A percentile compares a stretch with the other conserved stretches of the same genome.
Evolutionary conservation across 1,140 invertebrate species (phyloP).

Genomic region (Orussus abietinus): DNA sequence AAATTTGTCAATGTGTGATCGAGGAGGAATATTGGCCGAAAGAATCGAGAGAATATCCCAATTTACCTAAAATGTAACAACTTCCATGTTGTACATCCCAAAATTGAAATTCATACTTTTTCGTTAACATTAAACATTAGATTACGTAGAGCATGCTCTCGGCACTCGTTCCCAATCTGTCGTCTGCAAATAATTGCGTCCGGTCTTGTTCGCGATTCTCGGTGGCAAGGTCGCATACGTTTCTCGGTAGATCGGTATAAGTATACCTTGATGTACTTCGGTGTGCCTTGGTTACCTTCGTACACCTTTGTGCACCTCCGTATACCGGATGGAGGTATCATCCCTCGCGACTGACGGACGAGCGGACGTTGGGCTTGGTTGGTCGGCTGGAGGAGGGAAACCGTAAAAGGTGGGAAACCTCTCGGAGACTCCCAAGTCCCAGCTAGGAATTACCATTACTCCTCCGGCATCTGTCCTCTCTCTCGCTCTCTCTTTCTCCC

Average conservation of each 20-base stretch:
- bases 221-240: constrained; percentile 13
- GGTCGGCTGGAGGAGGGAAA: constrained; percentile 7
- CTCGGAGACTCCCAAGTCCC: constrained; percentile 34
- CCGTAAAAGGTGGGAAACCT: constrained; percentile 12
- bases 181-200: no score
- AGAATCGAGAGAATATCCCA: no score
- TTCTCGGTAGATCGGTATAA: constrained; percentile 9
- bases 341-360: constrained; percentile 21
- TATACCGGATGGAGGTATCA: constrained; percentile 19
- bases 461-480: constrained; percentile 33
- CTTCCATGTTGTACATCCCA: no score
- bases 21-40: no score
- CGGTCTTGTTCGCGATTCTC: constrained; percentile 7
- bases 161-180: no score
- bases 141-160: no score
- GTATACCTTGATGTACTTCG: constrained; percentile 14
- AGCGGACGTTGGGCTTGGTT: constrained; percentile 22
- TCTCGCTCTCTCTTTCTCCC: constrained; percentile 12
- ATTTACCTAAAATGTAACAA: no score
- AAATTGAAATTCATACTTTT: no score
- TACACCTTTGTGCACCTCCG: no score
- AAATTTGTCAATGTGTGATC: no score
- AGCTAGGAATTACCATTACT: constrained; percentile 40
- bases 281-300: no score
- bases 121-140: no score